Percentiles rank a stretch among this genome's conserved stretches.
Evolutionary conservation across 2,797 vertebrate species (phyloP).

Genomic region (Rhabdomys pumilio): DNA sequence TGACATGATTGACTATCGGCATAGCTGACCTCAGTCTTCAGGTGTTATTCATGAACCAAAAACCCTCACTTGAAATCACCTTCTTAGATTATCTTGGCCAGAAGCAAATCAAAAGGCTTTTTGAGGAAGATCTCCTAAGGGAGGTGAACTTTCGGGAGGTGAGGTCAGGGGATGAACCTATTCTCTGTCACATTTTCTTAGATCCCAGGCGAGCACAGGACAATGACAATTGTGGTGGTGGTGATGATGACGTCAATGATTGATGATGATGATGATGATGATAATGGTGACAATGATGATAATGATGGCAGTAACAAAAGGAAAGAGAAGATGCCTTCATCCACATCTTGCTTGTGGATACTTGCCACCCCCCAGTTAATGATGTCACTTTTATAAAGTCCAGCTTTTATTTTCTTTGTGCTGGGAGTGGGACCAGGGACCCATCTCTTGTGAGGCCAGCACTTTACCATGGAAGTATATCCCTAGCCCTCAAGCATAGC

Average conservation of each 20-base stretch:
- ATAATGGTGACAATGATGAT: not conserved
- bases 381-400: conserved; percentile 23
- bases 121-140: not conserved
- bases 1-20: not conserved
- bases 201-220: not conserved
- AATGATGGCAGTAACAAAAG: not conserved
- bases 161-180: not conserved
- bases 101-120: conserved; percentile 14
- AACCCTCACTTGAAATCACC: not conserved
- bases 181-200: not conserved
- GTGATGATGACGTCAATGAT: not conserved
- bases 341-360: not conserved
- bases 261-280: fast-evolving
- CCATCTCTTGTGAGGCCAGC: not conserved
- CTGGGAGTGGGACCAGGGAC: not conserved
- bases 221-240: not conserved
- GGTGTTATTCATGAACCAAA: not conserved
- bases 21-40: not conserved
- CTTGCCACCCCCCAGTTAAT: not conserved
- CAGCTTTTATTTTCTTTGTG: not conserved
- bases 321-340: not conserved
- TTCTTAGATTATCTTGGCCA: not conserved
- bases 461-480: not conserved
- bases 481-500: not conserved
- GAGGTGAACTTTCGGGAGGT: not conserved